Percentiles rank a stretch among this genome's conserved stretches.
These are phyloP conservation scores for Hormiphora californensis DNA, from an alignment of 37 sponge, comb jelly and placozoan species.

Conservation along the genomic window DNA sequence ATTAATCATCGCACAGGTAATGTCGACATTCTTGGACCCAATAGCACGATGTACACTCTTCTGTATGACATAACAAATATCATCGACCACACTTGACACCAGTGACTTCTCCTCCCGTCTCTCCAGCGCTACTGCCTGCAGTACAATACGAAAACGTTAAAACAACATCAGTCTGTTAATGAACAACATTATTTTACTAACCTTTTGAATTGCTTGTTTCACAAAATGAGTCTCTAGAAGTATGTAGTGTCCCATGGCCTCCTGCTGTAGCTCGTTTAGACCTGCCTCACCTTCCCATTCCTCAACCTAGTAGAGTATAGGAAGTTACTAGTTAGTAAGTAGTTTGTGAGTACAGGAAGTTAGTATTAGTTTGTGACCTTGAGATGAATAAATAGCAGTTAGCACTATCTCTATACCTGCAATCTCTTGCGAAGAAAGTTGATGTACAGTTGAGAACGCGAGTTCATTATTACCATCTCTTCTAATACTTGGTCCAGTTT, in stretches of 20 bases:
- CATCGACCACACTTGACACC: conserved; percentile 40
- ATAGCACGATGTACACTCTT: conserved; percentile 46
- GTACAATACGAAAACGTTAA: neutral
- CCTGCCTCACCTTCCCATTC: conserved; percentile 14
- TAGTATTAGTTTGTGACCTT: neutral
- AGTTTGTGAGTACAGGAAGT: neutral
- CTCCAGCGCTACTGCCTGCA: conserved; percentile 13
- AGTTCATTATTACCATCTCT: conserved; percentile 51
- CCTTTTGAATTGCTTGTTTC: conserved; percentile 18
- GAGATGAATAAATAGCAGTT: neutral
- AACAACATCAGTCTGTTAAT: neutral
- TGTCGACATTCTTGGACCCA: conserved; percentile 5
- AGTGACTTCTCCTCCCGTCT: neutral
- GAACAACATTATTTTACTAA: neutral
- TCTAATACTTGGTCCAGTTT: conserved; percentile 29
- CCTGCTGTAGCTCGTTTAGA: neutral
- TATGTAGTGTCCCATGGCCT: conserved; percentile 40
- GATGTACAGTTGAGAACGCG: neutral
- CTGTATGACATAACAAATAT: conserved; percentile 18
- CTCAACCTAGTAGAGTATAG: neutral
- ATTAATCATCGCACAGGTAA: conserved; percentile 38
- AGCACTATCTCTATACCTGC: neutral
- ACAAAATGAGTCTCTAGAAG: conserved; percentile 39
- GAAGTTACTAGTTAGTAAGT: neutral
- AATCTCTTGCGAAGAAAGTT: neutral